phyloP scores from a whole-genome alignment of 23 tunicate species.

The Trididemnum clinides region DNA sequence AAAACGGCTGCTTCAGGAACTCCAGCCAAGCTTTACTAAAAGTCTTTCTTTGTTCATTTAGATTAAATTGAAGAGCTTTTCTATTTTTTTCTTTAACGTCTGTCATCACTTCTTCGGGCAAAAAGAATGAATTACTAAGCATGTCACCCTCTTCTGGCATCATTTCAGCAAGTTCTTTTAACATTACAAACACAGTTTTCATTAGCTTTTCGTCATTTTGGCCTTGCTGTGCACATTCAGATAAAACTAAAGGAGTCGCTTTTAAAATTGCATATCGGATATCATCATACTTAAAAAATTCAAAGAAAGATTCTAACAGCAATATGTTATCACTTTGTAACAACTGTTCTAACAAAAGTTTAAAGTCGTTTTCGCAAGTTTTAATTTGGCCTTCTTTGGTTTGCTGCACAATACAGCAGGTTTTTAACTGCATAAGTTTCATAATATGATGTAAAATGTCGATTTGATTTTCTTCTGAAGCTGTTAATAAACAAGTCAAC shows the following conservation, averaged over 20 bases:
- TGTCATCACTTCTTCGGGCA: not conserved
- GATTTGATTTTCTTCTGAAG: not conserved
- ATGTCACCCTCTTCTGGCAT: constrained; percentile 28
- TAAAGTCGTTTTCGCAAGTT: not conserved
- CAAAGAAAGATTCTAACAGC: not conserved
- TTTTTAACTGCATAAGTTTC: not conserved
- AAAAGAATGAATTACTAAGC: not conserved
- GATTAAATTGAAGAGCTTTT: not conserved
- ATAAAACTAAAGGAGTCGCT: constrained; percentile 4
- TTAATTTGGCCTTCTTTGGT: not conserved
- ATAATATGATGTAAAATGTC: not conserved
- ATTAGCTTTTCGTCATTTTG: not conserved
- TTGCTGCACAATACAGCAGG: not conserved
- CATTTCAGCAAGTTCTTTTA: constrained; percentile 18
- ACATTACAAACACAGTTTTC: constrained; percentile 8
- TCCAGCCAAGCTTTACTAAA: constrained; percentile 72
- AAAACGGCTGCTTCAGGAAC: constrained; percentile 52
- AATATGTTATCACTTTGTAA: not conserved
- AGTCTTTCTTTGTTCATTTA: constrained; percentile 38
- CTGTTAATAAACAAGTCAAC: not conserved
- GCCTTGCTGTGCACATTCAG: not conserved
- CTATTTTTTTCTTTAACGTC: not conserved
- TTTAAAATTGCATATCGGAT: constrained; percentile 25
- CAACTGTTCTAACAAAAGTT: not conserved
- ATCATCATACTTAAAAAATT: constrained; percentile 17